Conservation (phyloP, 2,113 vertebrate genomes). For the Henicopernis longicauda region DNA sequence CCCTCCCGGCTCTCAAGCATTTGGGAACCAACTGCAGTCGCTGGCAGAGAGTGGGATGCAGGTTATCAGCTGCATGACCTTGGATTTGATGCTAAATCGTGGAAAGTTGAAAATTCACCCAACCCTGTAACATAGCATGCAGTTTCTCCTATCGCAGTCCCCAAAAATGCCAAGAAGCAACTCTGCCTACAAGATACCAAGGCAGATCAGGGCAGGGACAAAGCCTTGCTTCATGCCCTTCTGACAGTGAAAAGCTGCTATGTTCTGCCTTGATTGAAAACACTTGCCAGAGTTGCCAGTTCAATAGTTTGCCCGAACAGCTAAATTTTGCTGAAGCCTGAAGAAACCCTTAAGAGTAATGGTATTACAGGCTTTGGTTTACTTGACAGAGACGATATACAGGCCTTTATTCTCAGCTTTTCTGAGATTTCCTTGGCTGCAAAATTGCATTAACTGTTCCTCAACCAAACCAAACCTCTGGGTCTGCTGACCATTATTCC, state of each 20-base stretch:
- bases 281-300: background rate
- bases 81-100: rapidly evolving
- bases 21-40: background rate
- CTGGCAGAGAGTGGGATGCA: background rate
- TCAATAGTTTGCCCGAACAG: background rate
- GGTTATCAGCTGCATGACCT: background rate
- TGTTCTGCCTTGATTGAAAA: background rate
- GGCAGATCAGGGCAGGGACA: background rate
- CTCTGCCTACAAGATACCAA: background rate
- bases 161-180: background rate
- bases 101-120: background rate
- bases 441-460: background rate
- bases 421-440: background rate
- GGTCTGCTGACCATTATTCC: background rate
- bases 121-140: rapidly evolving
- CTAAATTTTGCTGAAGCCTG: background rate
- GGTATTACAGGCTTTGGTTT: background rate
- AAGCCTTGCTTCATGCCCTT: rapidly evolving
- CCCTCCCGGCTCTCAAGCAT: background rate
- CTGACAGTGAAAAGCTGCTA: background rate
- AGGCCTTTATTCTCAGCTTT: background rate
- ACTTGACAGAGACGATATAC: background rate
- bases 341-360: background rate
- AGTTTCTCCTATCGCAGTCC: rapidly evolving
- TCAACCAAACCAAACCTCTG: background rate